Conservation (phyloP, 2,113 vertebrate genomes). For the Camelus dromedarius region DNA sequence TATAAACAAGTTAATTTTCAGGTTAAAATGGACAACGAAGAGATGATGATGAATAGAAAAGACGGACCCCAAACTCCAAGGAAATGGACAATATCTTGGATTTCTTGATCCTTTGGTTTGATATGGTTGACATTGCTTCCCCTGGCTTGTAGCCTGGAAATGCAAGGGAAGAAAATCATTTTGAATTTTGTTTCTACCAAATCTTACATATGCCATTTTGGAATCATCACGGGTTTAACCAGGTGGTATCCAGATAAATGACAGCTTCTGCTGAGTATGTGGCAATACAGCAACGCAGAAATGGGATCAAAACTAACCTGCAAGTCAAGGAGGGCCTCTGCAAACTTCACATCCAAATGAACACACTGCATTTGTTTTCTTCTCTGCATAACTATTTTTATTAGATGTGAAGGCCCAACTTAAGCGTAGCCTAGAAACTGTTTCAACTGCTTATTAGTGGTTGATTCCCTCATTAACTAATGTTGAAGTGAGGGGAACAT, state of each 20-base stretch:
- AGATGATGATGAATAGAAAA: conserved; percentile 4
- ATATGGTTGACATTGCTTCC: not conserved
- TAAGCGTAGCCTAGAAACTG: not conserved
- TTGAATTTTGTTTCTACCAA: not conserved
- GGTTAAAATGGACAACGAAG: not conserved
- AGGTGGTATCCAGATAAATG: not conserved
- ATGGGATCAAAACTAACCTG: not conserved
- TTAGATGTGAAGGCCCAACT: not conserved
- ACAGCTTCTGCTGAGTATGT: not conserved
- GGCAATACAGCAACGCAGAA: not conserved
- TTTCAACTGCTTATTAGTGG: not conserved
- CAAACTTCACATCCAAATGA: not conserved
- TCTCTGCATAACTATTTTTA: not conserved
- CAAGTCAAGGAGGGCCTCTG: not conserved
- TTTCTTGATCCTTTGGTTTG: not conserved
- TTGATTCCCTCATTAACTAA: not conserved
- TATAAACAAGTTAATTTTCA: conserved; percentile 30
- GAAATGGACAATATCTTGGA: not conserved
- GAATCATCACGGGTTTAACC: not conserved
- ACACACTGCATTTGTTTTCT: not conserved
- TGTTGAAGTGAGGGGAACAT: not conserved
- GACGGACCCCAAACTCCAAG: not conserved
- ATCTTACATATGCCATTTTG: not conserved
- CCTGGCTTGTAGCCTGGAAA: not conserved
- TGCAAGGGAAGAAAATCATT: not conserved